phyloP scores from a whole-genome alignment of 1,140 invertebrate species.

The Eciton burchellii region DNA sequence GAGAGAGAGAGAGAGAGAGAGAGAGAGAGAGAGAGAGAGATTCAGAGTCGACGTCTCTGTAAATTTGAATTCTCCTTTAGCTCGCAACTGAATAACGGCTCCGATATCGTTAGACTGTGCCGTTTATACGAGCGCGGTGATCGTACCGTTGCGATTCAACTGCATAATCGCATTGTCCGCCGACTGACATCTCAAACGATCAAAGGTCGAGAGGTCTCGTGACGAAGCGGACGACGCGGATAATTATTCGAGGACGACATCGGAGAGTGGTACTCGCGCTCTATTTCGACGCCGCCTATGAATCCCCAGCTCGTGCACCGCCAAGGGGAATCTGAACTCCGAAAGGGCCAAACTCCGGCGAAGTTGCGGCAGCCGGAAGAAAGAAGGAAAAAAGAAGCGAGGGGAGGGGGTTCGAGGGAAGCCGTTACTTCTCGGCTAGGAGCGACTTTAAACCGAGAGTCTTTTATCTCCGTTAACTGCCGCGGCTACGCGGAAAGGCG shows the following conservation, averaged over 20 bases:
- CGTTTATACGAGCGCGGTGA: conserved; percentile 10
- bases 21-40: no score
- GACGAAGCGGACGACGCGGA: not conserved
- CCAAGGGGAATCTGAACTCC: conserved; percentile 3
- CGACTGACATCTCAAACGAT: conserved; percentile 65
- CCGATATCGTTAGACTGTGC: not conserved
- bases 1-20: no score
- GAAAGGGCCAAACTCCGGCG: conserved; percentile 23
- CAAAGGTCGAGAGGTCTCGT: conserved; percentile 44
- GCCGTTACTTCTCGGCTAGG: conserved; percentile 60
- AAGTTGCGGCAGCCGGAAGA: conserved; percentile 39
- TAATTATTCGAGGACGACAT: conserved; percentile 28
- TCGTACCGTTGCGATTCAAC: conserved; percentile 67
- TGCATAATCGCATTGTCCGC: conserved; percentile 77
- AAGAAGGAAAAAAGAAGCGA: conserved; percentile 25
- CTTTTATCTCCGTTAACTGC: conserved; percentile 70
- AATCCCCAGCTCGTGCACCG: conserved; percentile 49
- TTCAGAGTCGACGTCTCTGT: not conserved
- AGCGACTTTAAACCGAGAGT: conserved; percentile 62
- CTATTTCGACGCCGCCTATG: conserved; percentile 27
- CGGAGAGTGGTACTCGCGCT: not conserved
- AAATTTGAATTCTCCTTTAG: not conserved
- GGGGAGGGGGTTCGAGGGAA: conserved; percentile 2
- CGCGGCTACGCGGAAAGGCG: conserved; percentile 49
- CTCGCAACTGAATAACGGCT: not conserved